A percentile compares a stretch with the other conserved stretches of the same genome.
Conservation (phyloP, 2,113 vertebrate genomes). For the Petrocephalus microphthalmus region DNA sequence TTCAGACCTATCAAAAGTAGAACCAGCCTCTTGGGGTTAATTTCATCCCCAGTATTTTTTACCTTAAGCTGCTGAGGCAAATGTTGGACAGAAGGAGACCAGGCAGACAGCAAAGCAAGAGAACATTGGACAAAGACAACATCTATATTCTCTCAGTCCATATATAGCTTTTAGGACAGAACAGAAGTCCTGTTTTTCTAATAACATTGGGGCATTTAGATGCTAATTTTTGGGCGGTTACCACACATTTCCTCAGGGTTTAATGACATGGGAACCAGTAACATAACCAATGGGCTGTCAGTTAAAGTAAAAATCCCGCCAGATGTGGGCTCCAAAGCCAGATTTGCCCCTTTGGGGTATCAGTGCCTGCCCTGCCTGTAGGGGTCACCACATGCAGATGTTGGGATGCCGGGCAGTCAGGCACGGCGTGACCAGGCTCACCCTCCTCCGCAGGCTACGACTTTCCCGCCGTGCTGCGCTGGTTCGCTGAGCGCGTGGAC, state of each 20-base stretch:
- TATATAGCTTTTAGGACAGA: background rate
- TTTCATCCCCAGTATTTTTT: background rate
- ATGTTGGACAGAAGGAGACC: background rate
- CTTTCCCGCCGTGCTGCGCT: constrained; percentile 82
- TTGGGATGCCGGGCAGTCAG: background rate
- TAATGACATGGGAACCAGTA: background rate
- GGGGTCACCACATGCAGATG: background rate
- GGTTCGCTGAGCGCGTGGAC: constrained; percentile 88
- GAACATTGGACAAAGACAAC: background rate
- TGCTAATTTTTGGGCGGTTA: background rate
- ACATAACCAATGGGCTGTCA: background rate
- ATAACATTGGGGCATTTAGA: background rate
- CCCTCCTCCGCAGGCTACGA: constrained; percentile 69
- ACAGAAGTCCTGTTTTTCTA: background rate
- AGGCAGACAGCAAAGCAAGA: background rate
- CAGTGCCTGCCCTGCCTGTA: background rate
- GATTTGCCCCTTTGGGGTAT: background rate
- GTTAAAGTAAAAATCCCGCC: background rate
- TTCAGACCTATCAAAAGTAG: background rate
- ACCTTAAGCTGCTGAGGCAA: background rate
- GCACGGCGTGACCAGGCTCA: background rate
- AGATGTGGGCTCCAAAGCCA: background rate
- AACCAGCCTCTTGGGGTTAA: background rate
- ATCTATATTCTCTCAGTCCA: background rate
- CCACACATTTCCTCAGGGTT: background rate